Evolutionary conservation across 1,140 invertebrate genomes (phyloP).

Genomic region (Trachelipus rathkii): DNA sequence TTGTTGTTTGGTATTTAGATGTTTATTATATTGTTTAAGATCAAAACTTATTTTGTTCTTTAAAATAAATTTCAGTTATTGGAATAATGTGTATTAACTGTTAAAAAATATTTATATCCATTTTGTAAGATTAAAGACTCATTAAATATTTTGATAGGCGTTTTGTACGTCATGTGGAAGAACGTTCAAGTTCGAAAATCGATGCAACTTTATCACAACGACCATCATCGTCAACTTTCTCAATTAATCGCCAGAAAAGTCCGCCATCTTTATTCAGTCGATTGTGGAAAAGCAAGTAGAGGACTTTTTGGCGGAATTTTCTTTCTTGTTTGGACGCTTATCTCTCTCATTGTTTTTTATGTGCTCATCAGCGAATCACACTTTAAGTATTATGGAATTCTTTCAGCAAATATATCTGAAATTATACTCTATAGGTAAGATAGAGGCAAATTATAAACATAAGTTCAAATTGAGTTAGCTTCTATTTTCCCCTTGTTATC

Average conservation of each 20-base stretch:
- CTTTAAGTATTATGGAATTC: conserved; percentile 74
- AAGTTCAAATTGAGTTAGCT: too few relatives aligned
- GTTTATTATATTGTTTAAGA: too few relatives aligned
- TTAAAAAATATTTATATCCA: conserved; percentile 51
- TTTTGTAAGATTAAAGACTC: background rate
- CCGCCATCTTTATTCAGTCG: conserved; percentile 81
- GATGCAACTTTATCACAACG: conserved; percentile 26
- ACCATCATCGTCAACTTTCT: conserved; percentile 18
- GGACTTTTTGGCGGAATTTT: conserved; percentile 89
- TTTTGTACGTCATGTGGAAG: conserved; percentile 88
- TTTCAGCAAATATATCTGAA: conserved; percentile 87
- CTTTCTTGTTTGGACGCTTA: conserved; percentile 85
- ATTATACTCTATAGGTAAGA: conserved; percentile 67
- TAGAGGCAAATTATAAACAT: too few relatives aligned
- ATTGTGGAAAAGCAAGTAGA: conserved; percentile 89
- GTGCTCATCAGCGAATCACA: conserved; percentile 82
- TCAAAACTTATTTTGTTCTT: too few relatives aligned
- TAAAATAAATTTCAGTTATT: too few relatives aligned
- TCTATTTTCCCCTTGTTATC: too few relatives aligned
- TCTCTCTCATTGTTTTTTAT: conserved; percentile 89
- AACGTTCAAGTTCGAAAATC: conserved; percentile 63
- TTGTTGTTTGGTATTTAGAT: too few relatives aligned
- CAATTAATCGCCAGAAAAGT: conserved; percentile 30
- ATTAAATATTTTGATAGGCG: conserved; percentile 25
- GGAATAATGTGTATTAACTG: conserved; percentile 24